Evolutionary conservation across 2,888 invertebrate species (phyloP).

Genomic region (Pseudolycoriella hygida): DNA sequence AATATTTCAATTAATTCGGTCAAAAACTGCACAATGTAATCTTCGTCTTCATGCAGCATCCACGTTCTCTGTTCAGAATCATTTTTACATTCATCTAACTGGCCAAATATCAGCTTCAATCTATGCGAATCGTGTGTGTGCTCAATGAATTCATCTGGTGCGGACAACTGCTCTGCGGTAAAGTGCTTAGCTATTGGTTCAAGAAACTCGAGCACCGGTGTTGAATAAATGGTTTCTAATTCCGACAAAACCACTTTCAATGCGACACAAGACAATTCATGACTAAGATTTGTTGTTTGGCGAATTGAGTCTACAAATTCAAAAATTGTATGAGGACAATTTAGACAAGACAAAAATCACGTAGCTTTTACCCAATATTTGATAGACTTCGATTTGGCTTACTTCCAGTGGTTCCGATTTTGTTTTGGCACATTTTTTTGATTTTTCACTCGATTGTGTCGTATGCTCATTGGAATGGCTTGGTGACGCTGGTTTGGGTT

Average conservation of each 20-base stretch:
- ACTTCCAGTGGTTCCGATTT: no score
- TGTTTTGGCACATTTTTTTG: no score
- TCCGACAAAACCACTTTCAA: slow-evolving; percentile 55
- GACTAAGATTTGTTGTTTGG: slow-evolving; percentile 67
- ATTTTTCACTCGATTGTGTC: neutral
- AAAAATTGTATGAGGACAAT: slow-evolving; percentile 38
- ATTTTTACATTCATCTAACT: slow-evolving; percentile 76
- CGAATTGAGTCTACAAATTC: slow-evolving; percentile 65
- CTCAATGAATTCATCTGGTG: slow-evolving; percentile 43
- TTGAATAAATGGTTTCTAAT: slow-evolving; percentile 34
- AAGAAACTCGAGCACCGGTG: slow-evolving; percentile 39
- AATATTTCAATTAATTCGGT: slow-evolving; percentile 66
- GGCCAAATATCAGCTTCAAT: slow-evolving; percentile 64
- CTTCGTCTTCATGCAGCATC: slow-evolving; percentile 88
- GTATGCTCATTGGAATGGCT: no score
- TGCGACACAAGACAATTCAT: slow-evolving; percentile 71
- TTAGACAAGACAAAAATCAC: no score
- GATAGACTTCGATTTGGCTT: no score
- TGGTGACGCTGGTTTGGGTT: no score
- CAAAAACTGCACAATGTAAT: slow-evolving; percentile 70
- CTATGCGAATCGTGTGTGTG: slow-evolving; percentile 65
- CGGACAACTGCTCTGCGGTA: slow-evolving; percentile 36
- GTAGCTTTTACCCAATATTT: no score
- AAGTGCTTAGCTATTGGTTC: slow-evolving; percentile 41
- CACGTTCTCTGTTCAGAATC: slow-evolving; percentile 92